Evolutionary conservation across 2,113 vertebrate species (phyloP).

Genomic region (Etheostoma cragini): DNA sequence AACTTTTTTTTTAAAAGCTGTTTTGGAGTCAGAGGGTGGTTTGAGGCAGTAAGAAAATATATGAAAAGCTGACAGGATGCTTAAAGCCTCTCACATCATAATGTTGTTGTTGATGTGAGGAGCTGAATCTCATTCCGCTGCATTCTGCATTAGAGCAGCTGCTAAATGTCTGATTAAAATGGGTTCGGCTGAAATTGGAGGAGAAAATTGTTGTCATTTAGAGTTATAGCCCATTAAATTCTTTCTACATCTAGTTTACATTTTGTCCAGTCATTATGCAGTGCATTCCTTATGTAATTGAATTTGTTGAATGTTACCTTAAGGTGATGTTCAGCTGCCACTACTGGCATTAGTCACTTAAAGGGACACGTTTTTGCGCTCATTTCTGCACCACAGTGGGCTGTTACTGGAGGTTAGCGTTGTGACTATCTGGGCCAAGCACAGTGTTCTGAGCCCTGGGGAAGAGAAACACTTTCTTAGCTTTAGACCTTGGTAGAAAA

Average conservation of each 20-base stretch:
- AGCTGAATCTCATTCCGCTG: constrained; percentile 17
- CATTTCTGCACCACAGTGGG: constrained; percentile 2
- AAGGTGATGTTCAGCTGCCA: constrained; percentile 1
- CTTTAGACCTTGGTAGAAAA: constrained; percentile 47
- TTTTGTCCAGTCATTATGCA: constrained; percentile 22
- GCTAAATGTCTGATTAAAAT: constrained; percentile 42
- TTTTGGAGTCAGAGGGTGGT: not conserved
- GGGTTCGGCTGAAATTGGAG: constrained; percentile 45
- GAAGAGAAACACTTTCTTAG: constrained; percentile 61
- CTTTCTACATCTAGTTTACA: constrained; percentile 25
- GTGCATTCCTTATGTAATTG: constrained; percentile 16
- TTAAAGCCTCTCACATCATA: not conserved
- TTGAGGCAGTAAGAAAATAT: not conserved
- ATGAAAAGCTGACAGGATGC: not conserved
- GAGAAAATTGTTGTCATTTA: constrained; percentile 44
- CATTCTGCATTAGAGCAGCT: constrained; percentile 12
- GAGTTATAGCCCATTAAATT: constrained; percentile 30
- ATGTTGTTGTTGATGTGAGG: constrained; percentile 41
- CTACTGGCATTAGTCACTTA: not conserved
- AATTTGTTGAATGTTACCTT: constrained; percentile 34
- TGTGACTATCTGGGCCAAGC: constrained; percentile 60
- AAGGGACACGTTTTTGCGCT: not conserved
- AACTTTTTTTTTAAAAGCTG: not conserved
- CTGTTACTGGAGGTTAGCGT: constrained; percentile 30
- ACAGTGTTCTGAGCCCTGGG: constrained; percentile 43